Base-by-base conservation (phyloP, 2,113 vertebrate species). In the Sinocyclocheilus grahami region DNA sequence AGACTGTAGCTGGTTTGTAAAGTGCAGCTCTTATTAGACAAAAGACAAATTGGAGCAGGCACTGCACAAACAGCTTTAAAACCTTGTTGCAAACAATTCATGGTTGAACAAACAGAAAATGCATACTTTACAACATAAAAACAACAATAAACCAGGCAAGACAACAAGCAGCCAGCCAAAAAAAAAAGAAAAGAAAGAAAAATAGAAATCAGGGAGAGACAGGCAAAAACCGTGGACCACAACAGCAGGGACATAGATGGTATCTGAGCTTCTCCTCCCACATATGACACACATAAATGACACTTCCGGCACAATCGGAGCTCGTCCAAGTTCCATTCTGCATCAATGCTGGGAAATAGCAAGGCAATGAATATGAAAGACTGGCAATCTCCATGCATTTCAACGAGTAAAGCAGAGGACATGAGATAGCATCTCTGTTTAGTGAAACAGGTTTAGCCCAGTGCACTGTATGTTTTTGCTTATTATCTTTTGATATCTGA, bases 261-360 rank as follows among this genome's bases (percentile, higher is more conserved):
- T 83, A 86, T 88, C 79, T 82, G 48, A 72, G 79, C 71, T 79
- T 82, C 78, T 77, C 84, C 84, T 83, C 79, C 84, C 20, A 86
- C 79, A 83, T 22, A 78, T 88, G 87, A 88, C 84, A 88, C 76
- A 88, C 78, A 78, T 87, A 89, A 87, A 63, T 33, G 60, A 81
- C 6, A 84, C 88, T 78, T 65, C 80, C 46, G 86, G 88, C 84
- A 67, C 82, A 85, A 83, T 77, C 82, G n/a, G 12, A 86, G 80
- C 84, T 51, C 76, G 27, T 85, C 76, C 55, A 82, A 60, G n/a
- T 51, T 86, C 67, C 87, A 92, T 30, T 89, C 90, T 92, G 20
- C 5, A 65, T 39, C 86, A 63, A 24, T 67, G 84, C 33, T 76
- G 75, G 10, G 39, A 76, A 85, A 69, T 9, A 13, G 27, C 76